Percentiles rank a stretch among this genome's conserved stretches.
Evolutionary conservation across 2,888 invertebrate genomes (phyloP).

Genomic region (Cryptocephalus moraei): DNA sequence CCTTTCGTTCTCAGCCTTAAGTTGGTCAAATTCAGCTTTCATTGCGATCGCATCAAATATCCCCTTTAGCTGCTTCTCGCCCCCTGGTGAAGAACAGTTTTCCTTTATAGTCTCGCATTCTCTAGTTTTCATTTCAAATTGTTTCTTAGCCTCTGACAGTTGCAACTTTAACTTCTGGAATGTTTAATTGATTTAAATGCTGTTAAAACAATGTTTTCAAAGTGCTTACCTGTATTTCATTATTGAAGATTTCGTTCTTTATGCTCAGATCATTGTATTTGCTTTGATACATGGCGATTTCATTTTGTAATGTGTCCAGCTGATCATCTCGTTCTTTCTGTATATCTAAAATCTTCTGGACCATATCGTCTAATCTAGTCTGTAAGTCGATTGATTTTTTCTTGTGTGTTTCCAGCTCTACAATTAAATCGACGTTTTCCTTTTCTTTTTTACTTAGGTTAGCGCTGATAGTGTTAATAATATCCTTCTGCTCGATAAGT

Average conservation of each 20-base stretch:
- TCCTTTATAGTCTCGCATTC: slow-evolving; percentile 41
- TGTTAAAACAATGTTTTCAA: not conserved
- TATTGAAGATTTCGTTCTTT: slow-evolving; percentile 44
- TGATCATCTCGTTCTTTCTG: slow-evolving; percentile 36
- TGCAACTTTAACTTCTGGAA: slow-evolving; percentile 32
- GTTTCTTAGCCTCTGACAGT: slow-evolving; percentile 33
- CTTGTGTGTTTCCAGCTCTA: slow-evolving; percentile 32
- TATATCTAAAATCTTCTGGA: slow-evolving; percentile 31
- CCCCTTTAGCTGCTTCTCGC: slow-evolving; percentile 27
- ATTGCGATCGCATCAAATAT: slow-evolving; percentile 45
- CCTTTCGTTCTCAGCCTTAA: slow-evolving; percentile 43
- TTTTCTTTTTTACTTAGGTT: slow-evolving; percentile 43
- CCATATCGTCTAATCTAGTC: slow-evolving; percentile 33
- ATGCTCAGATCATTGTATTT: slow-evolving; percentile 38
- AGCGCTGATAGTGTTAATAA: slow-evolving; percentile 43
- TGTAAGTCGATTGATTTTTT: slow-evolving; percentile 34
- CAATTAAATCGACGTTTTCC: slow-evolving; percentile 44
- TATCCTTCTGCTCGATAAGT: slow-evolving; percentile 52
- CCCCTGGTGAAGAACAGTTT: slow-evolving; percentile 14
- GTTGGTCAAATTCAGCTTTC: slow-evolving; percentile 48
- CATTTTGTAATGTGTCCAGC: slow-evolving; percentile 33
- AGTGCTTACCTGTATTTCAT: slow-evolving; percentile 37
- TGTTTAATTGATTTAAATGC: not conserved
- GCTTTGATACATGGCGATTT: slow-evolving; percentile 21
- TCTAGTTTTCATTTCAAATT: slow-evolving; percentile 31